Conservation (phyloP, 2,888 invertebrate species). For the Phalangium opilio region DNA sequence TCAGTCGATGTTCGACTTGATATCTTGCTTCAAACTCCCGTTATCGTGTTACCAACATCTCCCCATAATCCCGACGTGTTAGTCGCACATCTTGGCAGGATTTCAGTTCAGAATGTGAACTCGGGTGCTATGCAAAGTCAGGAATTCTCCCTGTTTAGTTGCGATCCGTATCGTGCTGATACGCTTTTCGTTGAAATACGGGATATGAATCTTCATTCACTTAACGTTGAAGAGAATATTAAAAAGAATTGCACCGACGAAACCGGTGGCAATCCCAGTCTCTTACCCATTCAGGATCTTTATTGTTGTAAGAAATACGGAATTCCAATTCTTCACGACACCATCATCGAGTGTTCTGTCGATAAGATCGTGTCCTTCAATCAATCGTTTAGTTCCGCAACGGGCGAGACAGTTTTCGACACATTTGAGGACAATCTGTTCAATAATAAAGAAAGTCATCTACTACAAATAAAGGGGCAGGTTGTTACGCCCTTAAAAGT, state of each 20-base stretch:
- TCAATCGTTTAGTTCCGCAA: background rate
- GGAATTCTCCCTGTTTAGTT: slow-evolving; percentile 5
- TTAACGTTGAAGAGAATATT: slow-evolving; percentile 41
- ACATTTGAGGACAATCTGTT: background rate
- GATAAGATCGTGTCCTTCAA: slow-evolving; percentile 33
- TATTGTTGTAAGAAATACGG: slow-evolving; percentile 61
- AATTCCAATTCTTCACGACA: slow-evolving; percentile 69
- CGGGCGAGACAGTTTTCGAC: background rate
- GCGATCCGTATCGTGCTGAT: slow-evolving; percentile 3
- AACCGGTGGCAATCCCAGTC: background rate
- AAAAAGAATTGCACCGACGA: background rate
- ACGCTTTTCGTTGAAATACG: slow-evolving; percentile 46
- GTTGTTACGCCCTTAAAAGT: slow-evolving; percentile 72
- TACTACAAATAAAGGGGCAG: slow-evolving; percentile 40
- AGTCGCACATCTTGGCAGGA: slow-evolving; percentile 82
- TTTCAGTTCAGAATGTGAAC: slow-evolving; percentile 37
- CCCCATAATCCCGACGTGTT: slow-evolving; percentile 64
- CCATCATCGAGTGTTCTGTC: slow-evolving; percentile 55
- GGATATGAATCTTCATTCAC: slow-evolving; percentile 73
- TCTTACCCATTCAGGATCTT: slow-evolving; percentile 45
- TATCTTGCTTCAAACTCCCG: slow-evolving; percentile 74
- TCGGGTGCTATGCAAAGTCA: slow-evolving; percentile 1
- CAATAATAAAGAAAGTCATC: no score
- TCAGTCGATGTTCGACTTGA: slow-evolving; percentile 36
- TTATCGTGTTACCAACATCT: slow-evolving; percentile 68